A percentile compares a stretch with the other conserved stretches of the same genome.
Conservation (phyloP, 2,113 vertebrate genomes). For the Trogon melanurus region DNA sequence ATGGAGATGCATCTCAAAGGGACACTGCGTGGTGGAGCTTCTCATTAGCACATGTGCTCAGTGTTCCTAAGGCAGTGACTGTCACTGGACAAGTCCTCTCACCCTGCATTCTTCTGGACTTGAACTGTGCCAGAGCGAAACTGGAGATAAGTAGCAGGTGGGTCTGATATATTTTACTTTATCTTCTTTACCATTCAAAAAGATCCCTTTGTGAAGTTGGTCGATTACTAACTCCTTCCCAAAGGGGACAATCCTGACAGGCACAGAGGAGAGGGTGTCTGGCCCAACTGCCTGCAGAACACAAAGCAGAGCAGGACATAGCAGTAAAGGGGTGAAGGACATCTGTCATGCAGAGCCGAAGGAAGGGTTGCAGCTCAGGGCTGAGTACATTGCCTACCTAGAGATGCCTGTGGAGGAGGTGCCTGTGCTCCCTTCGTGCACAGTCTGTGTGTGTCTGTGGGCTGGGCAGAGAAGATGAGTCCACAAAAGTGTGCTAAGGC, state of each 20-base stretch:
- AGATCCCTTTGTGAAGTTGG: neutral
- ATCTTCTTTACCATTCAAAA: neutral
- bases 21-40: neutral
- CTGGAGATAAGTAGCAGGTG: neutral
- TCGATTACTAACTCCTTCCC: neutral
- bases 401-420: neutral
- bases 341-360: neutral
- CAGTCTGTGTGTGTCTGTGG: neutral
- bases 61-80: neutral
- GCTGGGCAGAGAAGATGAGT: neutral
- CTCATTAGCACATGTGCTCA: neutral
- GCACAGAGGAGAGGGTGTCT: neutral
- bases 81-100: neutral
- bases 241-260: neutral
- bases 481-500: neutral
- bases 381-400: neutral
- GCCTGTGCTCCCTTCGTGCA: neutral
- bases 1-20: too few relatives aligned
- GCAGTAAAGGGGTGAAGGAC: neutral
- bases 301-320: neutral
- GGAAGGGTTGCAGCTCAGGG: neutral
- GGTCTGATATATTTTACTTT: neutral
- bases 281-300: neutral
- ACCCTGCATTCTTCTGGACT: neutral
- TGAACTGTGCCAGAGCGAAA: neutral